Percentiles rank a stretch among this genome's conserved stretches.
phyloP scores from a whole-genome alignment of 1,140 invertebrate species.

The Cylas formicarius region DNA sequence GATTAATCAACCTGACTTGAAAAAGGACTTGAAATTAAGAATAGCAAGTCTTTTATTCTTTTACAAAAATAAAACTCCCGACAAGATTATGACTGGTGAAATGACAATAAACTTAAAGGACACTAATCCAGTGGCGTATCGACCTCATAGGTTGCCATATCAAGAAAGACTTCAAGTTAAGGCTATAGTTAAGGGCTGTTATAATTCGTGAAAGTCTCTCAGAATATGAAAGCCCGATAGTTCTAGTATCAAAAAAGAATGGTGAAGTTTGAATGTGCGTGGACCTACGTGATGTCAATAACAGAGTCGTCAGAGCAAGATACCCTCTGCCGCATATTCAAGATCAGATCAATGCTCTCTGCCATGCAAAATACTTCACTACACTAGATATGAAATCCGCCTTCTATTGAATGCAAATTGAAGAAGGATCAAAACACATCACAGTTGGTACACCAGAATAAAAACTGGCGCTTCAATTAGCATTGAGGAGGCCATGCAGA shows the following conservation, averaged over 20 bases:
- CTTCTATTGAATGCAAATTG: conserved; percentile 26
- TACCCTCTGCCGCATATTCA: conserved; percentile 31
- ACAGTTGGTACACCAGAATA: too few relatives aligned
- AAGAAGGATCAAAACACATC: conserved; percentile 22
- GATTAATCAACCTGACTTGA: too few relatives aligned
- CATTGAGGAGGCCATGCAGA: too few relatives aligned
- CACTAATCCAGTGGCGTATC: conserved; percentile 13
- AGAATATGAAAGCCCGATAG: conserved; percentile 41
- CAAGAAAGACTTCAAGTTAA: conserved; percentile 14
- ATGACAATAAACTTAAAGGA: conserved; percentile 10
- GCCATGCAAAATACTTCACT: conserved; percentile 20
- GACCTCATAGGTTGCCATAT: conserved; percentile 17
- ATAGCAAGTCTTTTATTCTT: too few relatives aligned
- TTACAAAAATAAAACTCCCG: too few relatives aligned
- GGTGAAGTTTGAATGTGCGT: conserved; percentile 38
- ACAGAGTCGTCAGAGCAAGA: conserved; percentile 30
- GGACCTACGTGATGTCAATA: conserved; percentile 47
- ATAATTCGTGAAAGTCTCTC: conserved; percentile 37
- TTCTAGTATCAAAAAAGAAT: conserved; percentile 45
- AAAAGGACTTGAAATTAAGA: too few relatives aligned
- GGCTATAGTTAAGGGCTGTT: conserved; percentile 35
- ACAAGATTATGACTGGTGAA: conserved; percentile 11
- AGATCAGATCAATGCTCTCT: conserved; percentile 24
- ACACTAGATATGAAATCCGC: conserved; percentile 32
- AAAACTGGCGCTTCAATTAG: too few relatives aligned